Evolutionary conservation across 2,797 vertebrate genomes (phyloP).

Genomic region (Manis javanica): DNA sequence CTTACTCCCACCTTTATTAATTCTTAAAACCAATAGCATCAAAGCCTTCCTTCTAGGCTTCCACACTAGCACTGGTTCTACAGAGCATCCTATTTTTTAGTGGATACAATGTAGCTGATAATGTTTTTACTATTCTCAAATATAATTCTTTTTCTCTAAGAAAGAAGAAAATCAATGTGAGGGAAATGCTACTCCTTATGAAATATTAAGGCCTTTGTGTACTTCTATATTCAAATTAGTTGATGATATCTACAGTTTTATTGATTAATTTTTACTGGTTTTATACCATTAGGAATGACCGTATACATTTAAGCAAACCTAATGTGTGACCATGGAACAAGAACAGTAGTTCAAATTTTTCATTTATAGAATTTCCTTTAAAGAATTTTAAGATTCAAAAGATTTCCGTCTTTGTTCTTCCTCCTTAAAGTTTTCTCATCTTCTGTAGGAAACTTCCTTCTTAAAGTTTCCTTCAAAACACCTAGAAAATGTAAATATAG

Average conservation of each 20-base stretch:
- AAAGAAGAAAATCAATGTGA: background rate
- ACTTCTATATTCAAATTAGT: background rate
- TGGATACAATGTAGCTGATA: background rate
- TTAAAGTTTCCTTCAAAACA: background rate
- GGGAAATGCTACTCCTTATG: background rate
- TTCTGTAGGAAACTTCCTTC: background rate
- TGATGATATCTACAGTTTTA: background rate
- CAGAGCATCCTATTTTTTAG: background rate
- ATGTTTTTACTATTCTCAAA: slow-evolving; percentile 38
- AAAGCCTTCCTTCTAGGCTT: background rate
- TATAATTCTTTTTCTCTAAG: background rate
- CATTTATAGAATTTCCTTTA: background rate
- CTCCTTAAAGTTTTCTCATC: background rate
- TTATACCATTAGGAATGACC: background rate
- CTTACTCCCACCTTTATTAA: slow-evolving; percentile 19
- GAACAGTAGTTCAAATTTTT: background rate
- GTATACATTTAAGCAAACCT: background rate
- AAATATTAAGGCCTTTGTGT: background rate
- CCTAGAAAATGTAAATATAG: background rate
- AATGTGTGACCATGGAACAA: background rate
- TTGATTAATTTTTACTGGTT: background rate
- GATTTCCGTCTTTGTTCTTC: background rate
- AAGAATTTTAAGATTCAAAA: background rate
- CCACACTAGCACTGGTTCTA: background rate
- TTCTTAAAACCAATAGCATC: slow-evolving; percentile 36